Percentiles rank a stretch among this genome's conserved stretches.
These are phyloP conservation scores for Nasua narica DNA, from an alignment of 2,797 vertebrate species.

Conservation along the genomic window DNA sequence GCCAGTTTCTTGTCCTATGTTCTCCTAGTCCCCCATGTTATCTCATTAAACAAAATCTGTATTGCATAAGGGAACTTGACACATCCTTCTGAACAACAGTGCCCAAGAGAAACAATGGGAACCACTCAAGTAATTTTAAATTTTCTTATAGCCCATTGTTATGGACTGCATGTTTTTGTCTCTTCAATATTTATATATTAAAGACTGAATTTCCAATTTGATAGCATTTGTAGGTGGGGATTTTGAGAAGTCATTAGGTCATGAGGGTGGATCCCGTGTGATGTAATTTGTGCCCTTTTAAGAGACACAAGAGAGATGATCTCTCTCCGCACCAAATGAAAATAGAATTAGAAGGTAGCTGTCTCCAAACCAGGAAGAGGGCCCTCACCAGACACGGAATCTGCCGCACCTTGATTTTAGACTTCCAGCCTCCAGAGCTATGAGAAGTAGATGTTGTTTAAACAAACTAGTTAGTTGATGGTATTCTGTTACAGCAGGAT, in stretches of 20 bases:
- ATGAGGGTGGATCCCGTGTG: not conserved
- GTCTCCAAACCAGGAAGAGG: not conserved
- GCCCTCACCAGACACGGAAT: not conserved
- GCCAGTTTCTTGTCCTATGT: not conserved
- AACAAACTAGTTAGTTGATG: not conserved
- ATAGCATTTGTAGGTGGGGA: not conserved
- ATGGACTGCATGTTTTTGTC: not conserved
- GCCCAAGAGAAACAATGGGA: not conserved
- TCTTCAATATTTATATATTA: not conserved
- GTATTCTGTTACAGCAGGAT: not conserved
- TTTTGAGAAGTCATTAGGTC: not conserved
- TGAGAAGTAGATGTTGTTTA: not conserved
- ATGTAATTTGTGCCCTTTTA: not conserved
- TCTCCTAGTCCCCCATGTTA: not conserved
- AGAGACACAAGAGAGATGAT: not conserved
- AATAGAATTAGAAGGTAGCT: not conserved
- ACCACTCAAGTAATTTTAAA: too few species aligned
- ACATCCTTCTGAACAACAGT: not conserved
- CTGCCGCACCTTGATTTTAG: not conserved
- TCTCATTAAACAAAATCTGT: not conserved
- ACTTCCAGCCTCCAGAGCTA: not conserved
- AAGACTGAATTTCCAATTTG: not conserved
- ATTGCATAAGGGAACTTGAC: not conserved
- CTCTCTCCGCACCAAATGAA: not conserved
- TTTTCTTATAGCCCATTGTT: not conserved